Conservation (phyloP, 2,113 vertebrate species). For the Anolis carolinensis region DNA sequence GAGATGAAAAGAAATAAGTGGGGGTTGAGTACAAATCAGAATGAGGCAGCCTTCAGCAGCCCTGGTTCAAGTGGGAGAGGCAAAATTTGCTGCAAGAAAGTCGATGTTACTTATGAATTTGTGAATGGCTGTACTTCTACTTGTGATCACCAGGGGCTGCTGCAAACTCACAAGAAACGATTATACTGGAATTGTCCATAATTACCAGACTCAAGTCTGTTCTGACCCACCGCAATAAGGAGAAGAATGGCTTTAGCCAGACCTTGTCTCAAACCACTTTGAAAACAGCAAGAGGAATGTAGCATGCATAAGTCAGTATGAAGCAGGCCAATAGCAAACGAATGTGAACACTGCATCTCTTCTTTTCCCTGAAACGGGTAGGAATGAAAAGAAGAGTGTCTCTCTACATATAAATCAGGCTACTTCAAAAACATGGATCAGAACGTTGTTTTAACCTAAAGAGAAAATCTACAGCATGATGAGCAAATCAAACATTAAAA, state of each 20-base stretch:
- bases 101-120: no score
- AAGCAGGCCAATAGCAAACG: neutral
- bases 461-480: neutral
- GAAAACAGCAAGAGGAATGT: neutral
- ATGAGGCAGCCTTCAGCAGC: neutral
- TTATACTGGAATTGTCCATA: rapidly evolving
- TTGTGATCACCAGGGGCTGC: conserved; percentile 46
- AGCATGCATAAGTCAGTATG: neutral
- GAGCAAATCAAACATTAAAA: neutral
- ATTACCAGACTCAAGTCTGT: neutral
- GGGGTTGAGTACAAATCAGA: neutral
- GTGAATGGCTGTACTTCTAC: conserved; percentile 6
- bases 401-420: neutral
- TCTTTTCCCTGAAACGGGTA: neutral
- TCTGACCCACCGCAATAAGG: no score
- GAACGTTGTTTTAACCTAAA: no score
- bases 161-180: conserved; percentile 16
- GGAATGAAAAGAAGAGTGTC: no score
- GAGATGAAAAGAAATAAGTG: neutral
- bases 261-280: neutral
- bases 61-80: neutral
- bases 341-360: neutral
- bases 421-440: neutral
- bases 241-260: rapidly evolving
- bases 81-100: neutral